Percentiles rank a stretch among this genome's conserved stretches.
Evolutionary conservation across 2,113 vertebrate genomes (phyloP).

Genomic region (Syngnathus typhle): DNA sequence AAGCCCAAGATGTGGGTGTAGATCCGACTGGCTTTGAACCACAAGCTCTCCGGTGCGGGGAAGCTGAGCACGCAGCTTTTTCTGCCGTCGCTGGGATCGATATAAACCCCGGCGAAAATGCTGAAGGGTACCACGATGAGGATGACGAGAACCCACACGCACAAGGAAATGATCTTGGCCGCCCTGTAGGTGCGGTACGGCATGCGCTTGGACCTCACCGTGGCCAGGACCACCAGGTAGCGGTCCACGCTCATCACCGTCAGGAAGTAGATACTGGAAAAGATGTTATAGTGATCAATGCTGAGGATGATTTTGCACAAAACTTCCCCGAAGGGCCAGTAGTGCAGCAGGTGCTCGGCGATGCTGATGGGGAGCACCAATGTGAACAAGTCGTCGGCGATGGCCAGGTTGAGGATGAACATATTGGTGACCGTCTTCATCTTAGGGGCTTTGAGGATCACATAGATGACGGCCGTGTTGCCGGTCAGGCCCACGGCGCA

Average conservation of each 20-base stretch:
- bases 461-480: conserved; percentile 83
- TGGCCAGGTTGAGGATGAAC: conserved; percentile 86
- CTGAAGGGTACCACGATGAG: conserved; percentile 82
- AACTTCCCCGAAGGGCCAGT: conserved; percentile 85
- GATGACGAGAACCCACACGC: conserved; percentile 82
- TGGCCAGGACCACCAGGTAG: conserved; percentile 81
- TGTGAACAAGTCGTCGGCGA: conserved; percentile 82
- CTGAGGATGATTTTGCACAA: conserved; percentile 86
- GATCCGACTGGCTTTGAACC: conserved; percentile 84
- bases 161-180: conserved; percentile 78
- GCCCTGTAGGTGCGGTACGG: conserved; percentile 78
- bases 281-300: conserved; percentile 87
- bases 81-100: conserved; percentile 64
- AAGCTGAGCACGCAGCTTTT: conserved; percentile 85
- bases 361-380: conserved; percentile 84
- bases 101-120: conserved; percentile 77
- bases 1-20: conserved; percentile 84
- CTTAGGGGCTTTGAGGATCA: conserved; percentile 85
- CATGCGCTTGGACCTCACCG: conserved; percentile 76
- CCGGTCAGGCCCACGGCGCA: conserved; percentile 82
- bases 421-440: conserved; percentile 90
- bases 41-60: conserved; percentile 78
- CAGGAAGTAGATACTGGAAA: conserved; percentile 89
- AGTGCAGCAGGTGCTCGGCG: conserved; percentile 79
- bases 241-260: conserved; percentile 86